These are phyloP conservation scores for Leptonema lineaticorne DNA, from an alignment of 1,140 invertebrate species.

Conservation along the genomic window DNA sequence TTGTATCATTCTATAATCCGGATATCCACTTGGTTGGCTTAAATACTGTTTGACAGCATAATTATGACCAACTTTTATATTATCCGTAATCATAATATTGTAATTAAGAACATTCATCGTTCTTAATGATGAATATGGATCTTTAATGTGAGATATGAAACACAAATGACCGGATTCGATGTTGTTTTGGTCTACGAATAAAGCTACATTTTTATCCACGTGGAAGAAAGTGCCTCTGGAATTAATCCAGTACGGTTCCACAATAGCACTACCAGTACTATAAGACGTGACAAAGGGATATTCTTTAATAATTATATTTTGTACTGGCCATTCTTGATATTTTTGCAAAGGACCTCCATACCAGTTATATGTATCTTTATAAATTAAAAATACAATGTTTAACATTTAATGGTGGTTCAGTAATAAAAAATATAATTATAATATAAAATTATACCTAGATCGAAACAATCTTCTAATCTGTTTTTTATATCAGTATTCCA, in stretches of 20 bases:
- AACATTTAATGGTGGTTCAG: background rate
- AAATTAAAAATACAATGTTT: background rate
- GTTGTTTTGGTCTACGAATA: slow-evolving; percentile 73
- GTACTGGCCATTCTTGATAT: slow-evolving; percentile 66
- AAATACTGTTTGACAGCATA: slow-evolving; percentile 63
- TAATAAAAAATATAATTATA: background rate
- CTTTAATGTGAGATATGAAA: slow-evolving; percentile 60
- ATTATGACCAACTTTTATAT: slow-evolving; percentile 67
- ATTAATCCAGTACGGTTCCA: slow-evolving; percentile 78
- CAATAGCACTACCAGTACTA: slow-evolving; percentile 63
- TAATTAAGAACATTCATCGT: slow-evolving; percentile 59
- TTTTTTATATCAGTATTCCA: slow-evolving; percentile 45
- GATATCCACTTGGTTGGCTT: slow-evolving; percentile 64
- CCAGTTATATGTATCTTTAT: slow-evolving; percentile 52
- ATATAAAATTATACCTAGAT: slow-evolving; percentile 48
- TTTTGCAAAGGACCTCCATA: slow-evolving; percentile 62
- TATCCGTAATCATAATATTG: slow-evolving; percentile 59
- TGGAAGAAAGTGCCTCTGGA: slow-evolving; percentile 69
- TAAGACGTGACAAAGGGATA: slow-evolving; percentile 63
- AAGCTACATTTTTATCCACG: slow-evolving; percentile 64
- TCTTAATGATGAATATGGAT: slow-evolving; percentile 55
- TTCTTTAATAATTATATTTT: slow-evolving; percentile 60
- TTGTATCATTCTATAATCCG: slow-evolving; percentile 71
- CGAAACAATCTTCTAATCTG: slow-evolving; percentile 50
- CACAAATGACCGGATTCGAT: slow-evolving; percentile 59